These are phyloP conservation scores for Blastobasis lacticolella DNA, from an alignment of 2,888 invertebrate genomes.

Conservation along the genomic window DNA sequence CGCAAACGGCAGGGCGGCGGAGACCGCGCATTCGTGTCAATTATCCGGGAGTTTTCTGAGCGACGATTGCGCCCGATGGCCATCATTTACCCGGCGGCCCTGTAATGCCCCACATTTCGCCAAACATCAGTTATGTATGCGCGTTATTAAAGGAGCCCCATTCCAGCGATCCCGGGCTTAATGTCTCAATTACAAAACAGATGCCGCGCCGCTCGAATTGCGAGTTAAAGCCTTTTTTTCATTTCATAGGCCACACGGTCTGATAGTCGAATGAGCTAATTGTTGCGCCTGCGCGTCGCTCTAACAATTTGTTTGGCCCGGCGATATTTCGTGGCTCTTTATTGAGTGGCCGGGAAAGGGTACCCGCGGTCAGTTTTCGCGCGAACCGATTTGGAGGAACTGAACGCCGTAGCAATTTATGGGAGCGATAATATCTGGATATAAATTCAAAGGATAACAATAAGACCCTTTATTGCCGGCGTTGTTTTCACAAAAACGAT, in stretches of 20 bases:
- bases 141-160: conserved; percentile 58
- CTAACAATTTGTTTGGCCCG: no score
- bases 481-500: conserved; percentile 70
- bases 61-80: conserved; percentile 58
- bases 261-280: background rate
- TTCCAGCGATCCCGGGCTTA: conserved; percentile 52
- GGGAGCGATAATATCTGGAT: conserved; percentile 68
- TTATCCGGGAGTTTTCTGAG: conserved; percentile 58
- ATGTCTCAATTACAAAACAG: conserved; percentile 68
- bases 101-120: conserved; percentile 43
- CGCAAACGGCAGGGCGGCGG: conserved; percentile 15
- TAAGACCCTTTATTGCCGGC: conserved; percentile 68
- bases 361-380: conserved; percentile 51
- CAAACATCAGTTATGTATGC: conserved; percentile 56
- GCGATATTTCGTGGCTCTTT: background rate
- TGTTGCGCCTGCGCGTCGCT: no score
- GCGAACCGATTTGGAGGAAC: conserved; percentile 49
- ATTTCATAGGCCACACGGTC: background rate
- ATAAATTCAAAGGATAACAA: conserved; percentile 73
- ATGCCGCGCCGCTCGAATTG: conserved; percentile 41
- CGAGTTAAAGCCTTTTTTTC: conserved; percentile 44
- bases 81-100: conserved; percentile 51
- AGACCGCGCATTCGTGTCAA: conserved; percentile 58
- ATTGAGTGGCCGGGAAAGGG: background rate
- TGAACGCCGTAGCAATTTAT: conserved; percentile 64